Base-by-base conservation (phyloP, 1,140 invertebrate genomes). In the Nasonia giraulti region DNA sequence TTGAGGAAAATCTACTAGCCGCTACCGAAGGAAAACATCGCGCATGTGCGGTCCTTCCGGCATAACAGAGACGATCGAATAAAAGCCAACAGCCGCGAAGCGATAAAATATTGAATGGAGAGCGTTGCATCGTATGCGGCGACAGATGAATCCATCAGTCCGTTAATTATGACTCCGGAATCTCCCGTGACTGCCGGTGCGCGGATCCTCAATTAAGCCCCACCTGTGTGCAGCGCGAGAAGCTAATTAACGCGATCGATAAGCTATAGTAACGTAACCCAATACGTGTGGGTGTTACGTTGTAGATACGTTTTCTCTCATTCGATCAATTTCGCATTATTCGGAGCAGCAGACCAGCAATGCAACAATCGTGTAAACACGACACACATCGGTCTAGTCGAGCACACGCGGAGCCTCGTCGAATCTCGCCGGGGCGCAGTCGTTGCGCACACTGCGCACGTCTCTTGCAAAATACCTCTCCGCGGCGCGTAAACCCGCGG, bases 141-240 rank as follows among this genome's bases (percentile, higher is more conserved):
- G n/a, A 78, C 47, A 10, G 20, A 73, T 66, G 20, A 10, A 75
- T 82, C 50, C 27, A 66, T 75, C 37, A 75, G 47, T 11, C 50
- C 20, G 10, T 82, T 82, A 75, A 82, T 82, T 75, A 76, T 33
- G n/a, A 75, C 23, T 37, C 12, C 20, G 37, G 50, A 40, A 71
- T 80, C 37, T 71, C 7, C 23, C 10, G 40, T 10, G 40, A 44
- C 6, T 44, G 3, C 33, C 62, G 55, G 37, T 47, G 23, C 44
- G 62, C 4, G 62, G 33, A 40, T 66, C 33, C 77, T 79, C 27
- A 80, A 80, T 80, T 80, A 69, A 10, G 4, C 40, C 31, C 55
- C 44, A 12, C 33, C 5, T 62, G 77, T 33, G 31, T 10, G 27
- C 27, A 27, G 17, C 3, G 5, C 37, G 17, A 40, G 40, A 40